Evolutionary conservation across 2,888 invertebrate genomes (phyloP).

Genomic region (Nipponacmea schrenckii): DNA sequence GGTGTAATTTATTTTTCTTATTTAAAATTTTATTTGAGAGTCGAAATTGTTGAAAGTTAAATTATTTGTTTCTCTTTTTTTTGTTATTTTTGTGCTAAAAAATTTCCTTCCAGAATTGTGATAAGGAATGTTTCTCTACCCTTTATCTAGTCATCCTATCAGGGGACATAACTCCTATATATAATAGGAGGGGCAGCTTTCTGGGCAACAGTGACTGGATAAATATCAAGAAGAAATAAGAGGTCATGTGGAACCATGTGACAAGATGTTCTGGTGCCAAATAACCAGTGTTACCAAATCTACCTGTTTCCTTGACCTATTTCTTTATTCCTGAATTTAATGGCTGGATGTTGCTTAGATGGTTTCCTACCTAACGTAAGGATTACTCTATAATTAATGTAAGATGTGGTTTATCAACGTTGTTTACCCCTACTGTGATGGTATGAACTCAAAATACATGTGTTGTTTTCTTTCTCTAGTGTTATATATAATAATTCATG

Average conservation of each 20-base stretch:
- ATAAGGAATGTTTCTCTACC: slow-evolving; percentile 2
- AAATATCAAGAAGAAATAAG: no score
- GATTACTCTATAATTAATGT: no score
- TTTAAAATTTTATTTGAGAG: slow-evolving; percentile 5
- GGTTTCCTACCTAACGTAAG: no score
- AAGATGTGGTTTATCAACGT: no score
- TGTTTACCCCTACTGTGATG: no score
- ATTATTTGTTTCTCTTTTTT: background rate
- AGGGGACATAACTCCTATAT: background rate
- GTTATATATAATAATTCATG: no score
- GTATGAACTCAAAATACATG: no score
- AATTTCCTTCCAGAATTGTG: background rate
- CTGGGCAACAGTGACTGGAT: slow-evolving; percentile 27
- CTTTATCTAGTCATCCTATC: background rate
- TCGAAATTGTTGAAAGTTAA: background rate
- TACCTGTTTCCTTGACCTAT: no score
- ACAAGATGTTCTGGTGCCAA: no score
- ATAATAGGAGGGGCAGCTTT: slow-evolving; percentile 21
- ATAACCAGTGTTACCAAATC: no score
- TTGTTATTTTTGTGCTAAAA: slow-evolving; percentile 5
- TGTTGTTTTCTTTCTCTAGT: no score
- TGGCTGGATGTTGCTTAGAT: slow-evolving; percentile 2
- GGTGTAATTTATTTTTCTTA: slow-evolving; percentile 22
- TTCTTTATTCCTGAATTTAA: background rate
- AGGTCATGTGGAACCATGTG: no score